Conservation (phyloP, 2,888 invertebrate genomes). For the Parnassius mnemosyne region DNA sequence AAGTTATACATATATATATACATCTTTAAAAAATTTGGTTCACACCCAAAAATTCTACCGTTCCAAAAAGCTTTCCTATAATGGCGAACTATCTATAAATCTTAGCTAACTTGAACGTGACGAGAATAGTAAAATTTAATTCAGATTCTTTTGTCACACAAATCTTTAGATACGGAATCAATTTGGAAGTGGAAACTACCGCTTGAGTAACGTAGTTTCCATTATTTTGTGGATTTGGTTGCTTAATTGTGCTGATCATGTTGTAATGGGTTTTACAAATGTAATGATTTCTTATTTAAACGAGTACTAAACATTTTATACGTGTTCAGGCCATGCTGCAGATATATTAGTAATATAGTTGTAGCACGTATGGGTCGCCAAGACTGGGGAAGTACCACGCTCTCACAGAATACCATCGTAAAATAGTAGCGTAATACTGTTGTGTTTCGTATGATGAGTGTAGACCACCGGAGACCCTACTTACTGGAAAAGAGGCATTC, state of each 20-base stretch:
- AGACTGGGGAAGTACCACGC: too few relatives aligned
- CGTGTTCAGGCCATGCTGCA: too few relatives aligned
- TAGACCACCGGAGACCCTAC: too few relatives aligned
- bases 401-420: too few relatives aligned
- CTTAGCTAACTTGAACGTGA: constrained; percentile 17
- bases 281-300: too few relatives aligned
- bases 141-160: constrained; percentile 13
- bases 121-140: constrained; percentile 9
- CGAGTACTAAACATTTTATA: too few relatives aligned
- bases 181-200: background rate
- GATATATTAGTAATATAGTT: too few relatives aligned
- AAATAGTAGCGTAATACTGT: too few relatives aligned
- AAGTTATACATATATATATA: background rate
- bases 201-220: constrained; percentile 4
- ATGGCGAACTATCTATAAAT: background rate
- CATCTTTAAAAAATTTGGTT: background rate
- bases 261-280: too few relatives aligned
- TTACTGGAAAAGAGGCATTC: too few relatives aligned
- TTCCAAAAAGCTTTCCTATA: constrained; percentile 5
- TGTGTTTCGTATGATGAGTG: too few relatives aligned
- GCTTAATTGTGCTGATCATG: background rate
- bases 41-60: constrained; percentile 2
- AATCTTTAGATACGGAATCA: constrained; percentile 15
- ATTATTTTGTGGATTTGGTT: constrained; percentile 9
- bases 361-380: too few relatives aligned